Evolutionary conservation across 2,888 invertebrate genomes (phyloP), one percentile per base, ranked within the genome.

Genomic region (Euzetes globulus): DNA sequence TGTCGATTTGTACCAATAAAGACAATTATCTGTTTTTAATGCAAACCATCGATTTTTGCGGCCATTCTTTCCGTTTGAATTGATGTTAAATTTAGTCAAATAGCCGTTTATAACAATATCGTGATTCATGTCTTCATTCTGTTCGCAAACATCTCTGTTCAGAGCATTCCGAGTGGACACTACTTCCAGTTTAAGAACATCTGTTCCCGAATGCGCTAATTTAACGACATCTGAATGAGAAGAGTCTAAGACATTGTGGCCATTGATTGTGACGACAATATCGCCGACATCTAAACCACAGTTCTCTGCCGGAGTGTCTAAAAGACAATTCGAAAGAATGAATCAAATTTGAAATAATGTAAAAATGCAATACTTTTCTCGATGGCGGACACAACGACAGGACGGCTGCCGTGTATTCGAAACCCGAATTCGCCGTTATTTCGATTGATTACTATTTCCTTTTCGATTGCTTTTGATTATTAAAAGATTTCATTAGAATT

Each of bases 301-400:
- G 73, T 88, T 89, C 83, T 94, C 94, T 0, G 96, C 95, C 0
- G 95, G 93, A 0, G 95, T 95, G 79, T 92, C 83, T 83, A 2
- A n/a, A 33, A 65, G n/a, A 9, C 17, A 33, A 19, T n/a, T n/a
- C n/a, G n/a, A n/a, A n/a, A n/a, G n/a, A n/a, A n/a, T n/a, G n/a
- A n/a, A 9, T 4, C 17, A 13, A 9, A 9, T 22, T 29, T n/a
- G 29, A 70, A 6, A 17, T 15, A 37, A 71, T 41, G 33, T 7
- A 55, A 1, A 1, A 29, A 65, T n/a, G 19, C 72, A 77, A 77
- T 77, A 83, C 83, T 93, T 47, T 91, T 90, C 84, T 95, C 95
- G 79, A 96, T 94, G 27, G 93, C 93, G 4, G 95, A 94, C 37
- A 96, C 94, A 17, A 95, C 93, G n/a, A 95, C 94, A 0, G 96